Evolutionary conservation across 1,140 invertebrate species (phyloP), one percentile per base, ranked within the genome.

Genomic region (Bombus huntii): DNA sequence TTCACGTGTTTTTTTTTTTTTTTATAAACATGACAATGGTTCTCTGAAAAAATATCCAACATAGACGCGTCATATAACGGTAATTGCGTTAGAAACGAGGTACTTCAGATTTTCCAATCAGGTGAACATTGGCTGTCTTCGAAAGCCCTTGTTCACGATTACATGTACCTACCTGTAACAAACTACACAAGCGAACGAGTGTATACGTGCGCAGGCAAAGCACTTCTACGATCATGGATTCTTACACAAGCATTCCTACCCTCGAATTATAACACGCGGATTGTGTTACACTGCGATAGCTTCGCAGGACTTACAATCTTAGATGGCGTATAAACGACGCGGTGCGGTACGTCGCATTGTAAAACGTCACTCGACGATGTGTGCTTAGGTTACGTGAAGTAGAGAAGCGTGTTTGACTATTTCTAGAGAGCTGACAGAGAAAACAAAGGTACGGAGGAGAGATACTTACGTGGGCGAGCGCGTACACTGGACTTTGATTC

Each of bases 361-460:
- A 77, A 42, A 77, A 77, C 74, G 65, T 83, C 81, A 42, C 87
- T 65, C 37, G 13, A 39, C 59, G 3, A 18, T 72, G 79, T 82
- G 84, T 70, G 84, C 80, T 82, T 59, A 82, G 79, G 79, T 59
- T 75, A 70, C n/a, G 79, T 70, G 79, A 75, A 85, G 78, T 34
- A 78, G 74, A 73, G 78, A 73, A 81, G 79, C 83, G 70, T 85
- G 84, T 86, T 86, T 86, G 79, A 75, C 62, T 81, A 86, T 86
- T 86, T 66, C 84, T 34, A 73, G 47, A 82, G 72, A 75, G 72
- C 84, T 82, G 84, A 82, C 84, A 86, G 79, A 75, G 84, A 66
- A 66, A 82, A 86, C 71, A 86, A 81, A 70, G 71, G 37, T 39
- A 28, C 18, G 8, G 18, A 42, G 39, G 22, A 34, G 44, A 62